Evolutionary conservation across 2,888 invertebrate species (phyloP).

Genomic region (Deroplatys truncata): DNA sequence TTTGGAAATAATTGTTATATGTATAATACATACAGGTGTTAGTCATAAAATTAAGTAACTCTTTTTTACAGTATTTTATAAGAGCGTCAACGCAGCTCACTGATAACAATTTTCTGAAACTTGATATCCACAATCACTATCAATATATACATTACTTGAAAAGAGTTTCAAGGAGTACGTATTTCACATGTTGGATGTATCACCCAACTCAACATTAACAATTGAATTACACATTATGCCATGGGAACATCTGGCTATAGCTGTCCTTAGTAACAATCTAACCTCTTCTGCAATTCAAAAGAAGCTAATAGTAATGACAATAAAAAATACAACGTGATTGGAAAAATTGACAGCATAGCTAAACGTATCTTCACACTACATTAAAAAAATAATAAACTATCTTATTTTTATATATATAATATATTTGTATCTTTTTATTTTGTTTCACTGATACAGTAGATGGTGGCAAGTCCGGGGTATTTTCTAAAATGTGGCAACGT

Average conservation of each 20-base stretch:
- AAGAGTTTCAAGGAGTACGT: background rate
- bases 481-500: conserved; percentile 15
- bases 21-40: background rate
- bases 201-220: background rate
- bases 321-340: conserved; percentile 16
- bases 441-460: conserved; percentile 22
- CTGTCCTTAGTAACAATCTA: background rate
- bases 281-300: conserved; percentile 11
- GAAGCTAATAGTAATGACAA: conserved; percentile 15
- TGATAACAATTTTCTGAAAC: background rate
- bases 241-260: background rate
- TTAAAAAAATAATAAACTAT: conserved; percentile 32
- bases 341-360: conserved; percentile 25
- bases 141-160: background rate
- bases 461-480: conserved; percentile 29
- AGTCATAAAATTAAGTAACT: background rate
- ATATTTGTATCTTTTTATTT: conserved; percentile 16
- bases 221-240: background rate
- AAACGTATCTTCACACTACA: conserved; percentile 28
- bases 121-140: background rate
- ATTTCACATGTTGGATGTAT: background rate
- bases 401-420: conserved; percentile 20
- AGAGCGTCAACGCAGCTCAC: background rate
- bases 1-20: background rate
- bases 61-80: background rate